Conservation (phyloP, 2,113 vertebrate genomes). For the Pelmatolapia mariae region DNA sequence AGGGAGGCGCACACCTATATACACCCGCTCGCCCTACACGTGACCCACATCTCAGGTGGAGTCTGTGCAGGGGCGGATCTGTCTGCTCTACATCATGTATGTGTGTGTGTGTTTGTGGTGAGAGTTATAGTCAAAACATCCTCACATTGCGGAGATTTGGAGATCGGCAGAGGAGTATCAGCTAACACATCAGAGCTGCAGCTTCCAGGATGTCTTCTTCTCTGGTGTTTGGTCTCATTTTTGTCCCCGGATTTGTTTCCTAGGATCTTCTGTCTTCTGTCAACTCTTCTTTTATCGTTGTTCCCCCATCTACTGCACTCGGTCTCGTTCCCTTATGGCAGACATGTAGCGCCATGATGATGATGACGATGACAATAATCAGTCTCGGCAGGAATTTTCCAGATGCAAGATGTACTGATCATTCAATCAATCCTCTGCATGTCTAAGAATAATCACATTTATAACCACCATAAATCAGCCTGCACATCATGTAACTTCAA, state of each 20-base stretch:
- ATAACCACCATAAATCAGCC: background rate
- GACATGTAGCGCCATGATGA: background rate
- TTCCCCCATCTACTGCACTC: background rate
- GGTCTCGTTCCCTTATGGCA: background rate
- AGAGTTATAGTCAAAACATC: constrained; percentile 37
- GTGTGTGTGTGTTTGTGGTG: background rate
- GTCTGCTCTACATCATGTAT: background rate
- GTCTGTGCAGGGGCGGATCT: background rate
- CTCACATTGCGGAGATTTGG: background rate
- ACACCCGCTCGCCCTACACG: background rate
- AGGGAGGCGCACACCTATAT: background rate
- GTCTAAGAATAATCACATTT: background rate
- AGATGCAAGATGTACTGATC: background rate
- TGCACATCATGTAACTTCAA: background rate
- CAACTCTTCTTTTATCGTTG: background rate
- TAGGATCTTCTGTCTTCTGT: background rate
- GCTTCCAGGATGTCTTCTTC: background rate
- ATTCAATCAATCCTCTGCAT: background rate
- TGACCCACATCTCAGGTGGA: constrained; percentile 27
- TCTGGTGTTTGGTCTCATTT: background rate
- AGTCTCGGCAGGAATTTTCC: background rate
- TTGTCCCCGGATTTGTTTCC: background rate
- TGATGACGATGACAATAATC: background rate
- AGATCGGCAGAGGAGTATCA: background rate
- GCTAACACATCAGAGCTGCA: background rate